These are phyloP conservation scores for Papilio protenor DNA, from an alignment of 2,888 invertebrate species.

Conservation along the genomic window DNA sequence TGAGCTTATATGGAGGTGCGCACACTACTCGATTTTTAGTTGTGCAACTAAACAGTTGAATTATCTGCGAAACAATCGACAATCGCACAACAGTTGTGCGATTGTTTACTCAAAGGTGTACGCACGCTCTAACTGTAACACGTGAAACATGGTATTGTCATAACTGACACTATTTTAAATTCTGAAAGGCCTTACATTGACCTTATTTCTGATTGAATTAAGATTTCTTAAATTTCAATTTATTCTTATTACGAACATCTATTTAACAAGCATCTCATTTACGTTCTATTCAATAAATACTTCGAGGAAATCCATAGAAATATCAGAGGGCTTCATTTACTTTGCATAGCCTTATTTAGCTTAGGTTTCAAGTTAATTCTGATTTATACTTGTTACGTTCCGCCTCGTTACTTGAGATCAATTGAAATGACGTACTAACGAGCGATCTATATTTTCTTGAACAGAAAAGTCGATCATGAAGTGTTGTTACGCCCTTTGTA, in stretches of 20 bases:
- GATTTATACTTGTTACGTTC: conserved; percentile 24
- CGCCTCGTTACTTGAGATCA: conserved; percentile 28
- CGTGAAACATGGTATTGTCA: no score
- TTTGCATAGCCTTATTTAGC: not conserved
- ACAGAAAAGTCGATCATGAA: not conserved
- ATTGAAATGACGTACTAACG: conserved; percentile 21
- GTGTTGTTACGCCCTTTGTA: no score
- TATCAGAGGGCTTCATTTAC: conserved; percentile 19
- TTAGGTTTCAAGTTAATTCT: conserved; percentile 27
- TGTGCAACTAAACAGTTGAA: no score
- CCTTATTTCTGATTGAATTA: no score
- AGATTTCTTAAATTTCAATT: not conserved
- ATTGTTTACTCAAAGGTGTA: no score
- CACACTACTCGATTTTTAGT: no score
- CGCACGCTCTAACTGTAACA: no score
- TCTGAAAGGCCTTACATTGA: no score
- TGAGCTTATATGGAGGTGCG: no score
- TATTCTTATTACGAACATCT: not conserved
- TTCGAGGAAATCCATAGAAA: not conserved
- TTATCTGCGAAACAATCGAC: no score
- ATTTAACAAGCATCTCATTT: not conserved
- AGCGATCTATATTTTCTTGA: conserved; percentile 15
- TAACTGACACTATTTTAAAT: no score
- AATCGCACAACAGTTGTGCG: no score
- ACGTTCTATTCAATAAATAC: conserved; percentile 2